These are phyloP conservation scores for Merluccius polli DNA, from an alignment of 2,797 vertebrate genomes.

Conservation along the genomic window DNA sequence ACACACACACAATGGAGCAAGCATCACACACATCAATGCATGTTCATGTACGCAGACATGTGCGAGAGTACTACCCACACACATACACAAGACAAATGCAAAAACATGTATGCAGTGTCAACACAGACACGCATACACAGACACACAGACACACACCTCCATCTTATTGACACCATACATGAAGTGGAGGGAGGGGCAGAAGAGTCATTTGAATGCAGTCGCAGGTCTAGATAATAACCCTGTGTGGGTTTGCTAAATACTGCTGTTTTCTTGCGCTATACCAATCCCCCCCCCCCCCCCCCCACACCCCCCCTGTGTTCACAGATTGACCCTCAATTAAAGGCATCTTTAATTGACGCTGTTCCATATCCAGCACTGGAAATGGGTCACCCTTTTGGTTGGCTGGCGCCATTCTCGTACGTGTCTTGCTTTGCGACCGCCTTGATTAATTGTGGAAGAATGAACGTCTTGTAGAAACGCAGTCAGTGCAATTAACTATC, in stretches of 20 bases:
- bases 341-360: slow-evolving; percentile 8
- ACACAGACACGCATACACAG: slow-evolving; percentile 9
- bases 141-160: slow-evolving; percentile 6
- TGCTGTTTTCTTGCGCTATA: background rate
- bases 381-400: slow-evolving; percentile 38
- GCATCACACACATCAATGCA: slow-evolving; percentile 11
- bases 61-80: background rate
- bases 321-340: slow-evolving; percentile 28
- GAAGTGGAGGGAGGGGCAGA: slow-evolving; percentile 25
- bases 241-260: background rate
- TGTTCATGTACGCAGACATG: background rate
- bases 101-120: background rate
- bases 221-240: background rate
- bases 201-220: background rate
- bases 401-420: slow-evolving; percentile 16
- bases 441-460: slow-evolving; percentile 61
- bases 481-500: slow-evolving; percentile 62
- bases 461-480: slow-evolving; percentile 57
- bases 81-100: background rate
- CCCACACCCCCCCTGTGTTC: slow-evolving; percentile 20
- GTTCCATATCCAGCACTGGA: slow-evolving; percentile 34
- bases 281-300: background rate
- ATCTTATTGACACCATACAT: slow-evolving; percentile 6
- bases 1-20: background rate
- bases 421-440: slow-evolving; percentile 49